Conservation (phyloP, 2,888 invertebrate genomes). For the Ethmia dodecea region DNA sequence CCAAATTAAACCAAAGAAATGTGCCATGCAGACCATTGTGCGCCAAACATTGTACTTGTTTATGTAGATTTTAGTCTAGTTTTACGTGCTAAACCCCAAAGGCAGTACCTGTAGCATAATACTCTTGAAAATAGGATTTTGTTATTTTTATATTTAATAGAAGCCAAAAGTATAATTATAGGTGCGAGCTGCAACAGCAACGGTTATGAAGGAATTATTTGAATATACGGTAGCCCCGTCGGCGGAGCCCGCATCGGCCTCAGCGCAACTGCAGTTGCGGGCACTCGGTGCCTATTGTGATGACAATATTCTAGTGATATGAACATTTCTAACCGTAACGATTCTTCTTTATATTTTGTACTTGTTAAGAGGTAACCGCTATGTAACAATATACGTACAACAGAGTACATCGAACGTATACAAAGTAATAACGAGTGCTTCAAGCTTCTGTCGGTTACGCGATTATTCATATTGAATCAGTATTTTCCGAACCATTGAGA, state of each 20-base stretch:
- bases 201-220: too few relatives aligned
- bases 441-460: too few relatives aligned
- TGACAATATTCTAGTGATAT: constrained; percentile 51
- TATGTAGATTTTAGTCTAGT: constrained; percentile 13
- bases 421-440: too few relatives aligned
- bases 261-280: too few relatives aligned
- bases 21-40: constrained; percentile 17
- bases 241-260: too few relatives aligned
- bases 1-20: constrained; percentile 46
- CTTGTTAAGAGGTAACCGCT: too few relatives aligned
- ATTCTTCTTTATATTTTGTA: neutral
- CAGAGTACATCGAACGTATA: too few relatives aligned
- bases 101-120: constrained; percentile 71
- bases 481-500: too few relatives aligned
- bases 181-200: too few relatives aligned
- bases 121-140: constrained; percentile 48
- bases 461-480: too few relatives aligned
- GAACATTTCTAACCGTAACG: constrained; percentile 3
- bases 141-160: constrained; percentile 37
- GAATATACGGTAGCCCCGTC: too few relatives aligned
- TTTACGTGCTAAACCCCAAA: constrained; percentile 38
- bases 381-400: too few relatives aligned
- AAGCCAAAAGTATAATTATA: constrained; percentile 22
- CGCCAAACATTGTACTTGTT: constrained; percentile 14
- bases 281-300: constrained; percentile 34